Percentiles rank a stretch among this genome's conserved stretches.
Conservation (phyloP, 2,888 invertebrate genomes). For the Ectemnius continuus region DNA sequence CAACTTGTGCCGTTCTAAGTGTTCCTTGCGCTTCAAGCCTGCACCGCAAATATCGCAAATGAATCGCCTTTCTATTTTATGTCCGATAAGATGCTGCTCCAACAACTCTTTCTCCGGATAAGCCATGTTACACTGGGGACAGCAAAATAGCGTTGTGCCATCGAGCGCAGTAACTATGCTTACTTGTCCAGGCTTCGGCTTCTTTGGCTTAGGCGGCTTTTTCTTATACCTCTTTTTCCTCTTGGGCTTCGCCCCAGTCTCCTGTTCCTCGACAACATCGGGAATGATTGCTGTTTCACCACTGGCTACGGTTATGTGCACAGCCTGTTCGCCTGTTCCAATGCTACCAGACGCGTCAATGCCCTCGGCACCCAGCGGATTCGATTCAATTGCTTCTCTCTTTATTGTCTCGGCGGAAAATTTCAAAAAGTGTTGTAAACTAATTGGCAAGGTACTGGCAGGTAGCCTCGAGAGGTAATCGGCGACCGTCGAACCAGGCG, state of each 20-base stretch:
- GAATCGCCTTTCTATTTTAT: constrained; percentile 89
- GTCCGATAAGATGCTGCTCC: constrained; percentile 87
- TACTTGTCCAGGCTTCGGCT: constrained; percentile 89
- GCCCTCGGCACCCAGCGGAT: constrained; percentile 76
- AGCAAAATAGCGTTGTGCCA: constrained; percentile 87
- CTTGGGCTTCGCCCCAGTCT: constrained; percentile 79
- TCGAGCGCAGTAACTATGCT: constrained; percentile 87
- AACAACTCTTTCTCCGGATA: constrained; percentile 89
- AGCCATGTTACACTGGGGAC: constrained; percentile 90
- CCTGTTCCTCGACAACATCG: constrained; percentile 74
- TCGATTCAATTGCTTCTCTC: constrained; percentile 78
- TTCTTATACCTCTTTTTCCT: constrained; percentile 91
- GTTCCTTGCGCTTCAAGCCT: constrained; percentile 88
- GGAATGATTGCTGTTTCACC: constrained; percentile 79
- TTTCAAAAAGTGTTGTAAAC: constrained; percentile 83
- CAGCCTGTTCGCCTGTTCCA: constrained; percentile 77
- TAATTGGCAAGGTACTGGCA: constrained; percentile 80
- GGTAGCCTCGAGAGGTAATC: constrained; percentile 79
- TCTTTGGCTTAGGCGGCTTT: constrained; percentile 87
- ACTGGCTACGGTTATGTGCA: constrained; percentile 79
- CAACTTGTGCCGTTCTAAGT: constrained; percentile 87
- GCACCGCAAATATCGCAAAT: constrained; percentile 89
- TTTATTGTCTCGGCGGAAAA: constrained; percentile 82
- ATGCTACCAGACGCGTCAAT: constrained; percentile 72
- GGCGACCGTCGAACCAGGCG: constrained; percentile 78